These are phyloP conservation scores for Volucella zonaria DNA, from an alignment of 2,888 invertebrate genomes.

Conservation along the genomic window DNA sequence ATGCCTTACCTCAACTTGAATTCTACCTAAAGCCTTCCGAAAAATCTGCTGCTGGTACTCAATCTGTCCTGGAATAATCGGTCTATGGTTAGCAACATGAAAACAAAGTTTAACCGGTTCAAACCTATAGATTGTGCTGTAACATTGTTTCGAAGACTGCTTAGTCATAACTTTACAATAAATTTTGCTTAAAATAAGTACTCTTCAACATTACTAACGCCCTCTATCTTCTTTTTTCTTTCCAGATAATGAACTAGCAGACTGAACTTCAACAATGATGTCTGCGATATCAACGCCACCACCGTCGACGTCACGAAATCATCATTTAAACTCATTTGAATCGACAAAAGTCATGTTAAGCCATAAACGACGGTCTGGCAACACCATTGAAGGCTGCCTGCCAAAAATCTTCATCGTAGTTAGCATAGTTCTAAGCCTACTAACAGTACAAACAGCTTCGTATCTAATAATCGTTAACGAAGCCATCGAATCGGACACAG, in stretches of 20 bases:
- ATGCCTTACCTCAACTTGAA: too few species aligned
- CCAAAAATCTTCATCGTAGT: slow-evolving; percentile 48
- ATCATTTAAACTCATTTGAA: slow-evolving; percentile 26
- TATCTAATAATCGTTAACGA: slow-evolving; percentile 86
- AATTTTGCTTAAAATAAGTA: too few species aligned
- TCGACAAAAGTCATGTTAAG: slow-evolving; percentile 47
- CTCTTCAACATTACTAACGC: not conserved
- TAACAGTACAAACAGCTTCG: slow-evolving; percentile 76
- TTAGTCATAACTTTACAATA: too few species aligned
- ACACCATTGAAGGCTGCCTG: slow-evolving; percentile 18
- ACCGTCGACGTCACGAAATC: slow-evolving; percentile 42
- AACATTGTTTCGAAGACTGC: too few species aligned
- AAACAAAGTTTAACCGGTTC: too few species aligned
- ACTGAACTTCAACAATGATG: slow-evolving; percentile 26
- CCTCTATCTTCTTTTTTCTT: slow-evolving; percentile 16
- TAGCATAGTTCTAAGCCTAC: slow-evolving; percentile 65
- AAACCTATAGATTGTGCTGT: too few species aligned
- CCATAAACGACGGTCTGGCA: slow-evolving; percentile 39
- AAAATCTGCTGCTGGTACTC: too few species aligned
- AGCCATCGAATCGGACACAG: slow-evolving; percentile 85
- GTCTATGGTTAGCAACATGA: too few species aligned
- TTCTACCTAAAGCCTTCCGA: too few species aligned
- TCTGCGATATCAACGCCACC: slow-evolving; percentile 30
- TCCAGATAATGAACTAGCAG: slow-evolving; percentile 62
- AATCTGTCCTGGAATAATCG: too few species aligned